Percentiles rank a stretch among this genome's conserved stretches.
Evolutionary conservation across 2,113 vertebrate genomes (phyloP).

Genomic region (Ammodramus savannarum): DNA sequence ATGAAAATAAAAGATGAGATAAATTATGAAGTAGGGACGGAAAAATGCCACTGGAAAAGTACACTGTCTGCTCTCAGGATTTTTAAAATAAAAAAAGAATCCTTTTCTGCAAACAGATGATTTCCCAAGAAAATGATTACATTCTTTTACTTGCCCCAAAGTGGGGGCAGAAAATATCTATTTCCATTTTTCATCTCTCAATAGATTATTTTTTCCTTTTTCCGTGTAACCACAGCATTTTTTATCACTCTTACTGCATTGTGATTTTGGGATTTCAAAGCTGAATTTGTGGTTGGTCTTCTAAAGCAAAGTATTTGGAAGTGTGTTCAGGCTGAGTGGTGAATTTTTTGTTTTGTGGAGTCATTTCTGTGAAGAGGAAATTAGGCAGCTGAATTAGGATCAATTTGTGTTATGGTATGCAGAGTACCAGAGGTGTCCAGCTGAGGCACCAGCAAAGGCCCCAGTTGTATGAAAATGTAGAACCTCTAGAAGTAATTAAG

Average conservation of each 20-base stretch:
- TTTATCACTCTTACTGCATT: not conserved
- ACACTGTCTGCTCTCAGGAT: not conserved
- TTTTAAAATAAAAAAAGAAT: not conserved
- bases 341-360: not conserved
- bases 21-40: not conserved
- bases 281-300: not conserved
- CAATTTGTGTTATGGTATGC: not conserved
- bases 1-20: not conserved
- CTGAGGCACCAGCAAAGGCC: not conserved
- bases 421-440: not conserved
- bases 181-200: not conserved
- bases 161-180: not conserved
- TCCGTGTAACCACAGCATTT: fast-evolving
- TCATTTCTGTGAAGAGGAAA: not conserved
- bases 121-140: not conserved
- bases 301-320: not conserved
- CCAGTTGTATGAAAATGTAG: not conserved
- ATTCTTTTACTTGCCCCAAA: not conserved
- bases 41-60: not conserved
- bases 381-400: not conserved
- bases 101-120: not conserved
- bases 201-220: not conserved
- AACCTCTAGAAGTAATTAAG: not conserved
- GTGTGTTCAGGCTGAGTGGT: not conserved
- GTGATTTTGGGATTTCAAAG: not conserved